These are phyloP conservation scores for Ormyrus nitidulus DNA, from an alignment of 2,888 invertebrate species.

Conservation along the genomic window DNA sequence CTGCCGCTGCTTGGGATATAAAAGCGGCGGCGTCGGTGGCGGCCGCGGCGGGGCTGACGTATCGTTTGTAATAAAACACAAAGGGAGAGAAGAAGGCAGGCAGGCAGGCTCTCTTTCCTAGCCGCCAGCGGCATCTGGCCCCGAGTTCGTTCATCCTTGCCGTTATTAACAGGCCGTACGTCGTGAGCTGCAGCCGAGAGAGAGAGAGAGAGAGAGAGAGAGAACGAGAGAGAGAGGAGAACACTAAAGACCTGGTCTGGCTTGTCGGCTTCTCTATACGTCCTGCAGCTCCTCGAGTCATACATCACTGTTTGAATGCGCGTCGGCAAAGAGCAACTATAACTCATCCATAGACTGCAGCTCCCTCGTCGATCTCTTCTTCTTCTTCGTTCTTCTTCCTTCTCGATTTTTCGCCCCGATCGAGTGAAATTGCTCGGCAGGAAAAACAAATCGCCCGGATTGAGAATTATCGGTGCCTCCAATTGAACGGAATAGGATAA, in stretches of 20 bases:
- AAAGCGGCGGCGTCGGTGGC: slow-evolving; percentile 48
- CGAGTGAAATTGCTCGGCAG: slow-evolving; percentile 49
- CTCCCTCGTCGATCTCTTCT: slow-evolving; percentile 51
- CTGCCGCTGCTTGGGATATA: slow-evolving; percentile 64
- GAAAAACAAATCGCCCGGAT: slow-evolving; percentile 1
- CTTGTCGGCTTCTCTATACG: slow-evolving; percentile 63
- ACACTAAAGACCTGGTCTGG: slow-evolving; percentile 53
- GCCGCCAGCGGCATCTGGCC: slow-evolving; percentile 69
- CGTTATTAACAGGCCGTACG: slow-evolving; percentile 69
- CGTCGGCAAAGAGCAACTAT: slow-evolving; percentile 72
- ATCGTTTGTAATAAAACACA: slow-evolving; percentile 75
- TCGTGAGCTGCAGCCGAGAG: background rate
- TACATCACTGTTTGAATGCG: slow-evolving; percentile 72
- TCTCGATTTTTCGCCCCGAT: background rate
- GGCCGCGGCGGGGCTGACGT: slow-evolving; percentile 70
- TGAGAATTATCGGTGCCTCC: slow-evolving; percentile 51
- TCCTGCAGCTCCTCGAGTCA: slow-evolving; percentile 60
- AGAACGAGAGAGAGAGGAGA: background rate
- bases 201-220: background rate
- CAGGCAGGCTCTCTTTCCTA: slow-evolving; percentile 57
- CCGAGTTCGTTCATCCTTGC: slow-evolving; percentile 50
- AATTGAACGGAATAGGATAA: slow-evolving; percentile 50
- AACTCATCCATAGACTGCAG: slow-evolving; percentile 71
- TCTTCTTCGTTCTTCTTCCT: background rate
- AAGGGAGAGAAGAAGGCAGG: slow-evolving; percentile 62